Evolutionary conservation across 2,797 vertebrate species (phyloP), one percentile per base, ranked within the genome.

Genomic region (Lophotriccus pileatus): DNA sequence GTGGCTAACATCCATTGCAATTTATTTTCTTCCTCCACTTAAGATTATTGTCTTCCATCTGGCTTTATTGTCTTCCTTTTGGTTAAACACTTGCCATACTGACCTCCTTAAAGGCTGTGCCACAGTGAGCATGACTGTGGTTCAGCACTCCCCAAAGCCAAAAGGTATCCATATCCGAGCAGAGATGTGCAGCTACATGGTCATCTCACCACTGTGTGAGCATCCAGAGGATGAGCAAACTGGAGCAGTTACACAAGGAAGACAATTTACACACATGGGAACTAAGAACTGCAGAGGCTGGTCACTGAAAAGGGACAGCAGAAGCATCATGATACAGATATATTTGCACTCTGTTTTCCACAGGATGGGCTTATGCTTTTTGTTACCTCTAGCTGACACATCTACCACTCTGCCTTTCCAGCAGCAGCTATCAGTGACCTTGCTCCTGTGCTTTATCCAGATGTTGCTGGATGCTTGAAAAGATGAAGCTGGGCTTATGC

Each of bases 11-110:
- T 77, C 50, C 73, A 69, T 63, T 91, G 77, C 62, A 85, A 81
- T 96, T 94, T 90, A 82, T 46, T 95, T 55, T 94, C 88, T 90
- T 92, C 70, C 55, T 89, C 43, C 34, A 62, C 28, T 92, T 83
- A 78, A 84, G 72, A 58, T 93, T 77, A n/a, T 60, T 81, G 10
- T 73, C 73, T 68, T 84, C 47, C n/a, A 43, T 82, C 41, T 78
- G n/a, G 47, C 50, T 93, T 88, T 62, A 39, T 37, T 44, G 19
- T 25, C 39, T 87, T 23, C 10, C 17, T 66, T 95, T 64, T 56
- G 21, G 22, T 87, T 87, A 87, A 62, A 32, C 24, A 9, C 32
- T 81, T 14, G 1, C 25, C 49, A 18, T 34, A 4, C 9, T 84
- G 19, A 77, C 53, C 43, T 39, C 39, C 50, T 43, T 60, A 41